A percentile compares a stretch with the other conserved stretches of the same genome.
phyloP scores from a whole-genome alignment of 2,113 vertebrate species.

The Grus americana region DNA sequence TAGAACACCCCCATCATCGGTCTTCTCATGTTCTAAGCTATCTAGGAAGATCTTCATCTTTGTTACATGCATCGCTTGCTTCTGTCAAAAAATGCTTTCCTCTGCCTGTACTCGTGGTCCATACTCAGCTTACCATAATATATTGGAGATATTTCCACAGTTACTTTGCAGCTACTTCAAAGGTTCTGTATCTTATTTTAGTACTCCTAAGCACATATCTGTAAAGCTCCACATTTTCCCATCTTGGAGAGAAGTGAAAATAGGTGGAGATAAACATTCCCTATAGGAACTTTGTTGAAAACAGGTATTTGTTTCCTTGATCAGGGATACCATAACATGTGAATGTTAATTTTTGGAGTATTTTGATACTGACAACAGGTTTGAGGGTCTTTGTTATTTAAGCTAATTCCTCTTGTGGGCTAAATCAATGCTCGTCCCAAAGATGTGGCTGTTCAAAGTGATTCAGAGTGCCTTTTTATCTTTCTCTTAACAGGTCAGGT shows the following conservation, averaged over 20 bases:
- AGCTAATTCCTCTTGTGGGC: neutral
- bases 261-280: neutral
- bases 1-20: neutral
- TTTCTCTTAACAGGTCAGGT: neutral
- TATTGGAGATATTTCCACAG: no score
- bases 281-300: neutral
- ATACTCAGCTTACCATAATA: neutral
- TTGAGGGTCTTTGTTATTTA: neutral
- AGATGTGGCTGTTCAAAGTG: neutral
- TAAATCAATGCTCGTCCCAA: neutral
- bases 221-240: neutral
- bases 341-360: neutral
- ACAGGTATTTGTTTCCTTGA: neutral
- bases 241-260: neutral
- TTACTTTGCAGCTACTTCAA: neutral
- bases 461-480: neutral
- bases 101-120: neutral
- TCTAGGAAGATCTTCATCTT: neutral
- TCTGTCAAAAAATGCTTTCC: neutral
- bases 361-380: neutral
- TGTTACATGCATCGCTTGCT: neutral
- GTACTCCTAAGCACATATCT: neutral
- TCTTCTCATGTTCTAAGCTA: neutral
- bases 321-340: neutral
- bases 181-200: neutral